These are phyloP conservation scores for Coranthus polyacanthus DNA, from an alignment of 2,797 vertebrate species.

Conservation along the genomic window DNA sequence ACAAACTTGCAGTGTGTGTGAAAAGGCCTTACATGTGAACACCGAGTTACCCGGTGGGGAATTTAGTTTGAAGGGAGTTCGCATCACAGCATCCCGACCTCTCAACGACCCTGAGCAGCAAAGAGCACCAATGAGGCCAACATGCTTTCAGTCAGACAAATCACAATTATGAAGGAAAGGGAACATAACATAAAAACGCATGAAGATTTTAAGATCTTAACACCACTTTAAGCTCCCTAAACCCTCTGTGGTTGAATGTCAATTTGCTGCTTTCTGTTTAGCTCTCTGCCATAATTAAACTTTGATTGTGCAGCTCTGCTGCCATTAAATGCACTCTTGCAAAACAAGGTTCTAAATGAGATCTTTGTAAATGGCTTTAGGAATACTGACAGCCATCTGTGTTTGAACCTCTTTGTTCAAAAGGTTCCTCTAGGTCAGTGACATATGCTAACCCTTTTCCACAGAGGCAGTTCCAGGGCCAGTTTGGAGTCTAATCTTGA, in stretches of 20 bases:
- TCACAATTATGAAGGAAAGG: constrained; percentile 35
- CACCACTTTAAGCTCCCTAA: constrained; percentile 39
- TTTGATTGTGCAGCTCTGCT: constrained; percentile 49
- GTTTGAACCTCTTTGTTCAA: background rate
- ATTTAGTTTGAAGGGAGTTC: constrained; percentile 40
- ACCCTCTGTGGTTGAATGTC: constrained; percentile 5
- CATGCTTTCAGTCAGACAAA: constrained; percentile 40
- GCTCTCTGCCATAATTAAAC: constrained; percentile 44
- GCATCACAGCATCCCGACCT: constrained; percentile 49
- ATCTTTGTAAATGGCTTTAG: background rate
- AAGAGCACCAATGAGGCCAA: constrained; percentile 39
- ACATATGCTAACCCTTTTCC: background rate
- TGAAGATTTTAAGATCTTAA: constrained; percentile 39
- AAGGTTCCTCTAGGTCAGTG: background rate
- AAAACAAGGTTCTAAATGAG: constrained; percentile 9
- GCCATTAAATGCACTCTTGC: constrained; percentile 29
- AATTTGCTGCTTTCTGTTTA: constrained; percentile 29
- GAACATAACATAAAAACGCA: constrained; percentile 17
- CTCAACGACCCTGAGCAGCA: constrained; percentile 26
- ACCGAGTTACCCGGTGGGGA: constrained; percentile 39
- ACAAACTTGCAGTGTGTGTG: constrained; percentile 16
- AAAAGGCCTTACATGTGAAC: constrained; percentile 56
- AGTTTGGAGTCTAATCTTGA: too few species aligned
- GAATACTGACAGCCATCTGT: background rate
- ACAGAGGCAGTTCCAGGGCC: too few species aligned